Evolutionary conservation across 2,888 invertebrate genomes (phyloP), one percentile per base, ranked within the genome.

Genomic region (Colostygia pectinataria): DNA sequence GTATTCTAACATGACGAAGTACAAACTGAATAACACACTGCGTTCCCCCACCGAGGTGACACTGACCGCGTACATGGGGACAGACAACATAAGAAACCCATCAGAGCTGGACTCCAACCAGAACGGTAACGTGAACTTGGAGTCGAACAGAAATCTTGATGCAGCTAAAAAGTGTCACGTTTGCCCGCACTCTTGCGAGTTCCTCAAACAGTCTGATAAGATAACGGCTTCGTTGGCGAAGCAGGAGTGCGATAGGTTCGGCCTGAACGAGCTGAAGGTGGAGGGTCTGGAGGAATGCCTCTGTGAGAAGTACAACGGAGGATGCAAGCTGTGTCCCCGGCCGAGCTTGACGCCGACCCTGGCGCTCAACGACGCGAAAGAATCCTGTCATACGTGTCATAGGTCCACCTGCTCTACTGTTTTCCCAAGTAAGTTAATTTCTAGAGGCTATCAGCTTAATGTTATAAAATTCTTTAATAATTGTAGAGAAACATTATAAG

Each of bases 1-100:
- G 46, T 74, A 42, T 84, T 81, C 58, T 85, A 79, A 68, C 49
- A 92, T 92, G 91, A 91, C 91, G 40, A 92, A 92, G 67, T 92
- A 91, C 69, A 92, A 91, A 65, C 64, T 92, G 63, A 91, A 89
- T 68, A 89, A 90, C 61, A 76, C 80, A 7, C 68, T 75, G 34
- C 76, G 80, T 0, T 77, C 86, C 5, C 65, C 85, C 20, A 77
- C 84, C 5, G 86, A 86, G 57, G 90, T 90, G 66, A 89, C 87
- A 0, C 66, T 90, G n/a, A 90, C 89, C 1, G 79, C 88, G n/a
- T 90, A 82, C 70, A 74, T 88, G 74, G 66, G 77, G 45, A 67
- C 73, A 24, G 82, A 80, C 45, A 66, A 58, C 53, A 55, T 59
- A n/a, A 60, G 53, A 48, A 73, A 25, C 13, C 46, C 27, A 7